phyloP scores from a whole-genome alignment of 2,797 vertebrate species.

The Hypotaenidia okinawae region DNA sequence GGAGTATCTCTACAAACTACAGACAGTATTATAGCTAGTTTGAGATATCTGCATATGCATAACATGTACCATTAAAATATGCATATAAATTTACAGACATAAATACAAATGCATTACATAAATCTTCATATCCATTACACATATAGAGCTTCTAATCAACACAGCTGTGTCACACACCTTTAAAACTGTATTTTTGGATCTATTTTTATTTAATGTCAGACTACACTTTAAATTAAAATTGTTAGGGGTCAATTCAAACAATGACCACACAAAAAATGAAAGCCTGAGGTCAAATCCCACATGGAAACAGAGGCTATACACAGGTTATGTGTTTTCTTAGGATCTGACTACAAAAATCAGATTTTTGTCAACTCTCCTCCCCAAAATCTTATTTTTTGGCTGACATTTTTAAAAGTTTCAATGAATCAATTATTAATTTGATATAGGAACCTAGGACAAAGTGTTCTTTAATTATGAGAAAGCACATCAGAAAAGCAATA shows the following conservation, averaged over 20 bases:
- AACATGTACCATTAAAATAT: neutral
- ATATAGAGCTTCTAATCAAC: neutral
- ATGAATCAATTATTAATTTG: neutral
- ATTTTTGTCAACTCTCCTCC: neutral
- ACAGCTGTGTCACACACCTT: neutral
- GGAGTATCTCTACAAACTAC: neutral
- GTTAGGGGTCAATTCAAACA: neutral
- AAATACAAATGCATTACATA: neutral
- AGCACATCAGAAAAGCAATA: neutral
- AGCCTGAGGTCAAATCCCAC: neutral
- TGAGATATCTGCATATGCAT: neutral
- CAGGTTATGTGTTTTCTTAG: neutral
- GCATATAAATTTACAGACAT: neutral
- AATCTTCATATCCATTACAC: neutral
- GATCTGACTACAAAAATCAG: neutral
- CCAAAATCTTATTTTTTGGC: neutral
- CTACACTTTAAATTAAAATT: neutral
- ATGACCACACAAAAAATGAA: neutral
- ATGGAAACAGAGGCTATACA: neutral
- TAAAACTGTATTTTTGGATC: neutral
- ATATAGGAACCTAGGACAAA: neutral
- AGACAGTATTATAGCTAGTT: neutral
- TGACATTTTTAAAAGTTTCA: neutral
- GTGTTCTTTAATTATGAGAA: neutral
- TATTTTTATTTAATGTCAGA: neutral